A percentile compares a stretch with the other conserved stretches of the same genome.
These are phyloP conservation scores for Conus canariensis DNA, from an alignment of 2,888 invertebrate species.

Conservation along the genomic window DNA sequence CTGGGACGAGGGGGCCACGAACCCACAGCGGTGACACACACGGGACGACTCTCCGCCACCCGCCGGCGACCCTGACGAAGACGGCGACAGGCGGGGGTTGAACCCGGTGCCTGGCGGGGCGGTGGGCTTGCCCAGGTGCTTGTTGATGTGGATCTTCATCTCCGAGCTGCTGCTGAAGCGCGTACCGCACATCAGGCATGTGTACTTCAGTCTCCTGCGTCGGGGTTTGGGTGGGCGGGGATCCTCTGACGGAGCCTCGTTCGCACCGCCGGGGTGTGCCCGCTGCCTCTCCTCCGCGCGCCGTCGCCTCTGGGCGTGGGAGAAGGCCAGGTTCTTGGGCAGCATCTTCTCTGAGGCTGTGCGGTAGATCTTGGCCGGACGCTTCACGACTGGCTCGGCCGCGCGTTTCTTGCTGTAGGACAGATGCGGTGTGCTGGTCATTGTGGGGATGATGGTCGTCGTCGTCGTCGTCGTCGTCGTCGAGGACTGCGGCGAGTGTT, in stretches of 20 bases:
- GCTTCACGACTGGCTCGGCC: neutral
- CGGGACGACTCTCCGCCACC: neutral
- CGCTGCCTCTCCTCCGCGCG: neutral
- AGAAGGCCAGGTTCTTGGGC: neutral
- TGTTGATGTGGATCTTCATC: slow-evolving; percentile 21
- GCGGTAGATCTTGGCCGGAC: neutral
- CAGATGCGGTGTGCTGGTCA: neutral
- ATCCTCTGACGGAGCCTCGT: too few species aligned
- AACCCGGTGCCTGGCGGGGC: too few species aligned
- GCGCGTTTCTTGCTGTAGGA: neutral
- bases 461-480: too few species aligned
- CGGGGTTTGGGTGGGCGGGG: too few species aligned
- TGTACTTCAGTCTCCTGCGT: too few species aligned
- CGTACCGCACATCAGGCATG: neutral
- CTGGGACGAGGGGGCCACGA: neutral
- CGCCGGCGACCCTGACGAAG: neutral
- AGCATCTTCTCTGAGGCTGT: slow-evolving; percentile 3
- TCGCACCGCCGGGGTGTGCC: too few species aligned
- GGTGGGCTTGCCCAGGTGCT: neutral
- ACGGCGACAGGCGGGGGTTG: too few species aligned
- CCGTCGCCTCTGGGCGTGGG: neutral
- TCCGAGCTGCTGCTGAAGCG: neutral
- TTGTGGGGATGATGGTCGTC: neutral
- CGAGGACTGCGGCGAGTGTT: neutral
- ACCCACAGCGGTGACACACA: neutral